phyloP scores from a whole-genome alignment of 2,888 invertebrate genomes.

The Melanostoma scalare region DNA sequence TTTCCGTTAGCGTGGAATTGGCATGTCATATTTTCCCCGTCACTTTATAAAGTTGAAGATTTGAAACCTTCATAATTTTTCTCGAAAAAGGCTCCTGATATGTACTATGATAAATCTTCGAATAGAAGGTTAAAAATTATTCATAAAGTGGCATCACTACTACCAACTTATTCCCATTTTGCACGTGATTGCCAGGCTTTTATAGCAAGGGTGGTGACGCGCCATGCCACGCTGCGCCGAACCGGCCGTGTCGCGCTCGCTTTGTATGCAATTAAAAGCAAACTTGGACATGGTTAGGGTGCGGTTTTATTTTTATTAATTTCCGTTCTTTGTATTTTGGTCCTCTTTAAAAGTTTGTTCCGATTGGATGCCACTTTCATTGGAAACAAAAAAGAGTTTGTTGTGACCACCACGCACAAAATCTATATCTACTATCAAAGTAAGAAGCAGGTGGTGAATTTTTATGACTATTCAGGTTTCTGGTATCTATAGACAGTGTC shows the following conservation, averaged over 20 bases:
- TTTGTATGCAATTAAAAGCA: slow-evolving; percentile 66
- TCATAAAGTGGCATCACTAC: slow-evolving; percentile 9
- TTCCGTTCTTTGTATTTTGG: slow-evolving; percentile 17
- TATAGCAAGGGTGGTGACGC: slow-evolving; percentile 22
- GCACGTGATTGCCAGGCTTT: background rate
- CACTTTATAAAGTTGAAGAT: no score
- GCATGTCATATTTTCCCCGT: no score
- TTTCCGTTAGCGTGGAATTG: no score
- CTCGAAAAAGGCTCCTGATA: no score
- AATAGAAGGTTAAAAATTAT: no score
- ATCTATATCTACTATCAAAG: background rate
- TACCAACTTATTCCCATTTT: slow-evolving; percentile 6
- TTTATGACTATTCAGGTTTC: slow-evolving; percentile 9
- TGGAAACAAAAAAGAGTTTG: slow-evolving; percentile 28
- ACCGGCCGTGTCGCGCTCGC: slow-evolving; percentile 6
- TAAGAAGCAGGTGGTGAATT: slow-evolving; percentile 47
- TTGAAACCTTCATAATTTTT: no score
- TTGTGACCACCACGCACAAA: slow-evolving; percentile 9
- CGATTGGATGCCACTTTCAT: slow-evolving; percentile 41
- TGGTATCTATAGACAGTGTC: background rate
- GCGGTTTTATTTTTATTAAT: slow-evolving; percentile 40
- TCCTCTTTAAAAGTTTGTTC: slow-evolving; percentile 32
- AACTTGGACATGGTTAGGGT: slow-evolving; percentile 67
- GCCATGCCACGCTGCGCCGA: background rate
- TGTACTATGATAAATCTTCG: no score